Conservation (phyloP, 2,797 vertebrate species). For the Pogoniulus pusillus region DNA sequence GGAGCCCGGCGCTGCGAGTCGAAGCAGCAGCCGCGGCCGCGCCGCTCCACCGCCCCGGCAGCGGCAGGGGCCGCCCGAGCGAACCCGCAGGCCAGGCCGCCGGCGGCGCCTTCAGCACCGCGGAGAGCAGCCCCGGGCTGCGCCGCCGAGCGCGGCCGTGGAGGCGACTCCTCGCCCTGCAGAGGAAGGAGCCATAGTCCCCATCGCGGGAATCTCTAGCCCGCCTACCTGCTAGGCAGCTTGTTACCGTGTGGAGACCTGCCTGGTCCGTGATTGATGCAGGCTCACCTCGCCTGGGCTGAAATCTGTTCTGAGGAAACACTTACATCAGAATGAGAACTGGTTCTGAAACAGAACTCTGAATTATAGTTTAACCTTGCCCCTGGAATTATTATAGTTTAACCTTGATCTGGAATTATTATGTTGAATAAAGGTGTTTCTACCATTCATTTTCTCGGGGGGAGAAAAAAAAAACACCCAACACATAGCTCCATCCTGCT, state of each 20-base stretch:
- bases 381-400: neutral
- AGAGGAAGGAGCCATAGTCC: rapidly evolving
- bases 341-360: neutral
- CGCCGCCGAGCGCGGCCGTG: too few relatives aligned
- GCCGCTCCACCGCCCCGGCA: rapidly evolving
- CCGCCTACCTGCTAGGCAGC: neutral
- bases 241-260: neutral
- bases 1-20: neutral
- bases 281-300: neutral
- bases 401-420: neutral
- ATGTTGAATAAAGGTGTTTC: neutral
- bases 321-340: neutral
- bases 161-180: rapidly evolving
- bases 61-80: too few relatives aligned
- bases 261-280: neutral
- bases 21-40: too few relatives aligned
- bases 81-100: neutral
- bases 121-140: slow-evolving; percentile 38
- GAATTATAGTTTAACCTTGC: neutral
- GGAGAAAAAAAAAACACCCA: neutral
- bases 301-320: neutral
- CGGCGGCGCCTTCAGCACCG: slow-evolving; percentile 42
- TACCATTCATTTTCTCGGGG: neutral
- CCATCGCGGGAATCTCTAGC: neutral
- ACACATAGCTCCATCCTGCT: neutral